Conservation (phyloP, 2,888 invertebrate genomes). For the Yponomeuta malinellus region DNA sequence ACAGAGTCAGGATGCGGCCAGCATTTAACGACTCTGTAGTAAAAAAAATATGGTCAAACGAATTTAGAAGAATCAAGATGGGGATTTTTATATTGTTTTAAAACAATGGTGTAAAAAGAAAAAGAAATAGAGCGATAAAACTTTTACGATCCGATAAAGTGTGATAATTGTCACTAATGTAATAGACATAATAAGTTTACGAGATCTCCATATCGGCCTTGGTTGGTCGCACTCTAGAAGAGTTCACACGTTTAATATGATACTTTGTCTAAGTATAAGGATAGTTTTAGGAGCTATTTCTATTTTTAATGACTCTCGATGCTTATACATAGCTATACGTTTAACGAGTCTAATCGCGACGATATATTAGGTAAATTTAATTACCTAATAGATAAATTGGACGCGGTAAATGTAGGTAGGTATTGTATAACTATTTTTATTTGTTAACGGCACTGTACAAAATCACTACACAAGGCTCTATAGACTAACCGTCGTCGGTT, state of each 20-base stretch:
- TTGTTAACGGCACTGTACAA: too few species aligned
- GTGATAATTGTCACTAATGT: conserved; percentile 46
- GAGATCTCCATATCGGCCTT: not conserved
- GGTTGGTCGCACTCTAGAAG: not conserved
- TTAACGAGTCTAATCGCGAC: too few species aligned
- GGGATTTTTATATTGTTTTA: conserved; percentile 18
- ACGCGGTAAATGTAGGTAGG: too few species aligned
- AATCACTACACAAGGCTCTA: too few species aligned
- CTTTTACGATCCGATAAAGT: conserved; percentile 62
- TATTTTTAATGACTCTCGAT: too few species aligned
- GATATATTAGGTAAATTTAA: too few species aligned
- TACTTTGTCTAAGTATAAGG: not conserved
- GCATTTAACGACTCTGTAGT: conserved; percentile 3
- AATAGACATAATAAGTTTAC: conserved; percentile 19
- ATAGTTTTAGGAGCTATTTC: too few species aligned
- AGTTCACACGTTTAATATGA: not conserved
- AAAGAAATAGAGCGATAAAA: conserved; percentile 65
- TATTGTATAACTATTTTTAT: too few species aligned
- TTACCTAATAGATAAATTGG: too few species aligned
- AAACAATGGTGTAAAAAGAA: conserved; percentile 34
- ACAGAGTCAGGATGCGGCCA: not conserved
- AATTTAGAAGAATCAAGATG: conserved; percentile 12
- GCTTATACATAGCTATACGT: too few species aligned
- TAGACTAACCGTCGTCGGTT: too few species aligned
- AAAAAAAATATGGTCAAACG: conserved; percentile 15